These are phyloP conservation scores for Heliornis fulica DNA, from an alignment of 2,113 vertebrate genomes.

Conservation along the genomic window DNA sequence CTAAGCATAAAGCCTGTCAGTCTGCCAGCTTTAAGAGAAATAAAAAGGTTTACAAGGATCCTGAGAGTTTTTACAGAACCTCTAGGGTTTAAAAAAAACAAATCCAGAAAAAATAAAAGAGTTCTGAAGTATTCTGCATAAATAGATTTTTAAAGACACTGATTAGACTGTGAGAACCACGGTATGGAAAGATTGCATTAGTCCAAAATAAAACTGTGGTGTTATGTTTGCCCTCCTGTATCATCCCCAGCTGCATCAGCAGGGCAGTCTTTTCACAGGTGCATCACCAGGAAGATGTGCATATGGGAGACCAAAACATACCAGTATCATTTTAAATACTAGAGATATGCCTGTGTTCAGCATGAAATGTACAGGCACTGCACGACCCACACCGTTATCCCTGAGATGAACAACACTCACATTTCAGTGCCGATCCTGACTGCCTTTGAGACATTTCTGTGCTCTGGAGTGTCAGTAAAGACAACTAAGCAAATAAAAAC, in stretches of 20 bases:
- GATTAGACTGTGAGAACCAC: not conserved
- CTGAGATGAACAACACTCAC: not conserved
- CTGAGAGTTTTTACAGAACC: slow-evolving; percentile 56
- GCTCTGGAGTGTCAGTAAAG: not conserved
- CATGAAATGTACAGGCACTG: not conserved
- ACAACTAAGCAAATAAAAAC: not conserved
- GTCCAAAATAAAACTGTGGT: not conserved
- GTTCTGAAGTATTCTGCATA: not conserved
- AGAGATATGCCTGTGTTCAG: not conserved
- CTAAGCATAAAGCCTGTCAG: slow-evolving; percentile 67
- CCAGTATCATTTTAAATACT: accelerated
- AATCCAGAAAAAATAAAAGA: slow-evolving; percentile 26
- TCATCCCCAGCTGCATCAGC: not conserved
- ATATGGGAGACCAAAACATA: not conserved
- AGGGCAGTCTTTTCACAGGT: not conserved
- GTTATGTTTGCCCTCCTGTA: not conserved
- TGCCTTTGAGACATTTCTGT: not conserved
- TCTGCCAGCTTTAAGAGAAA: slow-evolving; percentile 62
- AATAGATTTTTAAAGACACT: not conserved
- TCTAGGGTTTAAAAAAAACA: slow-evolving; percentile 50
- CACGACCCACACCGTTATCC: accelerated
- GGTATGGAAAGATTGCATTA: not conserved
- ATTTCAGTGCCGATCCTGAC: not conserved
- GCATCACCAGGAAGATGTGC: not conserved
- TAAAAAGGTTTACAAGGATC: slow-evolving; percentile 59